Conservation (phyloP, 2,888 invertebrate species). For the Coenonympha arcania region DNA sequence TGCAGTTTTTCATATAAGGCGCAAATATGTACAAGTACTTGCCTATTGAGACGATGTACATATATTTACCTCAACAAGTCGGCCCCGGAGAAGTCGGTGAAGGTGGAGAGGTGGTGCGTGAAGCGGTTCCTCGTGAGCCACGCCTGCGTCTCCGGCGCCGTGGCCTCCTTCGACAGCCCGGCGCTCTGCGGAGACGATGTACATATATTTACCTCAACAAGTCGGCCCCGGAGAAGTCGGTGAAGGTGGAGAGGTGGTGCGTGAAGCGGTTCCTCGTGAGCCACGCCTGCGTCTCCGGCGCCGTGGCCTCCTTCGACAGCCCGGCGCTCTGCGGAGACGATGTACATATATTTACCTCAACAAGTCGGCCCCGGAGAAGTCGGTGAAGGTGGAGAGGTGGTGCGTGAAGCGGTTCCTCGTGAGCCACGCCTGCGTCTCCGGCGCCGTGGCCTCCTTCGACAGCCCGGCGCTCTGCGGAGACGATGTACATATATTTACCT, state of each 20-base stretch:
- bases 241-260: conserved; percentile 82
- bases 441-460: no score
- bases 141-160: conserved; percentile 80
- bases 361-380: no score
- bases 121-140: conserved; percentile 89
- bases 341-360: no score
- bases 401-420: no score
- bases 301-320: conserved; percentile 79
- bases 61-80: conserved; percentile 82
- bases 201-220: no score
- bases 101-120: conserved; percentile 81
- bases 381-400: no score
- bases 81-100: conserved; percentile 89
- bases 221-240: conserved; percentile 89
- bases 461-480: no score
- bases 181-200: no score
- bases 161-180: conserved; percentile 78
- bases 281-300: conserved; percentile 85
- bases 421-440: no score
- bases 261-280: conserved; percentile 84
- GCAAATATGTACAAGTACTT: no score
- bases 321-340: conserved; percentile 66
- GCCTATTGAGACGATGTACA: not conserved
- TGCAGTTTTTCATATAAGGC: no score
- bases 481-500: conserved; percentile 54